Evolutionary conservation across 2,113 vertebrate genomes (phyloP), one percentile per base, ranked within the genome.

Genomic region (Neogobius melanostomus): DNA sequence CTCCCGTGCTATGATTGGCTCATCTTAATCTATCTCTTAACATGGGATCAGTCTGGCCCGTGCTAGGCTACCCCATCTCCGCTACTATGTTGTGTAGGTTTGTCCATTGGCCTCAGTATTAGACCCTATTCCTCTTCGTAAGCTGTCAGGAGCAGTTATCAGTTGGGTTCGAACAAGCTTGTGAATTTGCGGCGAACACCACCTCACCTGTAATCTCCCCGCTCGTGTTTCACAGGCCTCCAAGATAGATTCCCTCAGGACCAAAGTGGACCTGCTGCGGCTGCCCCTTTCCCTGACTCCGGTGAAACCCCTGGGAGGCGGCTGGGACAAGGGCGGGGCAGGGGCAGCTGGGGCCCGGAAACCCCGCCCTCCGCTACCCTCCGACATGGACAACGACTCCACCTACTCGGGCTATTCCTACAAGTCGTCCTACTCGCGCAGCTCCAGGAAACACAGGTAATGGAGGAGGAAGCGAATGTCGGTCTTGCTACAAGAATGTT

Each of bases 221-320:
- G 50, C 47, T 48, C 51, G n/a, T 49, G 8, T 51, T 44, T 6
- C 15, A 28, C 76, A 89, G 86, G 90, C 90, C 74, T 95, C 93
- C 96, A 98, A 97, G 91, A 98, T 98, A 97, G 96, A 98, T 95
- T 95, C 96, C 94, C 91, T 98, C 94, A 95, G 94, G 96, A 95
- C 92, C 88, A 96, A 94, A 6, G 97, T 98, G 80, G 96, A 98
- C 77, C 90, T 98, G 86, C 87, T 96, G 91, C 95, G 94, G 92
- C 93, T 94, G 91, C 97, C 97, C 15, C 85, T 98, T 81, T 89
- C 94, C 84, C 93, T 93, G 86, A 81, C 86, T 8, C 64, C 28
- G 84, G 69, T 86, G 86, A 44, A 93, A 91, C 75, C 85, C 84
- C 88, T 93, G 91, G 89, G 91, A 66, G 82, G 88, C 28, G 66